Evolutionary conservation across 1,140 invertebrate species (phyloP).

Genomic region (Drosophila pallidifrons): DNA sequence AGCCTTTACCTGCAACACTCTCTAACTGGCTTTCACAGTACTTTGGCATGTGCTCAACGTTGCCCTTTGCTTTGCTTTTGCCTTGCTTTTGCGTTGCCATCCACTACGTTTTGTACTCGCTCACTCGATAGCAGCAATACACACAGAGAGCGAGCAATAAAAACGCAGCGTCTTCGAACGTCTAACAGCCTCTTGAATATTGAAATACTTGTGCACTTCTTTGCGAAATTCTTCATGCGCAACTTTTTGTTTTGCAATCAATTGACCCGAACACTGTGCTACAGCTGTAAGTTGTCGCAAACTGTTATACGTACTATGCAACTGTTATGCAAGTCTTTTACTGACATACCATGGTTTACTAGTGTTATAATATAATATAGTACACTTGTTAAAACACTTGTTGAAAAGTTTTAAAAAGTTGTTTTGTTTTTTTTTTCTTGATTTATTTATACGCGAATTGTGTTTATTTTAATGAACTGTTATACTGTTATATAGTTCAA

Average conservation of each 20-base stretch:
- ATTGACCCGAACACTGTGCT: not conserved
- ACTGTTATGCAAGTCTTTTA: too few relatives aligned
- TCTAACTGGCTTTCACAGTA: conserved; percentile 1
- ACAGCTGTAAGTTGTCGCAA: too few relatives aligned
- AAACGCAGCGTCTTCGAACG: not conserved
- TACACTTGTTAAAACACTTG: too few relatives aligned
- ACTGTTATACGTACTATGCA: too few relatives aligned
- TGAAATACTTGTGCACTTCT: conserved; percentile 1
- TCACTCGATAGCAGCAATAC: not conserved
- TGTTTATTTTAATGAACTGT: too few relatives aligned
- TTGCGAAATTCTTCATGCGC: not conserved
- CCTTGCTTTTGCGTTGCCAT: not conserved
- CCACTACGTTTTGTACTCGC: not conserved
- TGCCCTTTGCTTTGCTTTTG: too few relatives aligned
- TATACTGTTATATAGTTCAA: too few relatives aligned
- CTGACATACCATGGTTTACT: too few relatives aligned
- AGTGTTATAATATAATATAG: too few relatives aligned
- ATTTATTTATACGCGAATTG: too few relatives aligned
- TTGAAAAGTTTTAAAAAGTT: too few relatives aligned
- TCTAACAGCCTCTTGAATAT: conserved; percentile 3
- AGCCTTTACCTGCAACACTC: conserved; percentile 1
- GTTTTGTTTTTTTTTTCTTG: too few relatives aligned
- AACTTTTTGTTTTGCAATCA: not conserved
- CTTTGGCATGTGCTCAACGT: not conserved
- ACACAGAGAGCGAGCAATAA: not conserved